Evolutionary conservation across 1,140 invertebrate genomes (phyloP).

Genomic region (Laupala kohalensis): DNA sequence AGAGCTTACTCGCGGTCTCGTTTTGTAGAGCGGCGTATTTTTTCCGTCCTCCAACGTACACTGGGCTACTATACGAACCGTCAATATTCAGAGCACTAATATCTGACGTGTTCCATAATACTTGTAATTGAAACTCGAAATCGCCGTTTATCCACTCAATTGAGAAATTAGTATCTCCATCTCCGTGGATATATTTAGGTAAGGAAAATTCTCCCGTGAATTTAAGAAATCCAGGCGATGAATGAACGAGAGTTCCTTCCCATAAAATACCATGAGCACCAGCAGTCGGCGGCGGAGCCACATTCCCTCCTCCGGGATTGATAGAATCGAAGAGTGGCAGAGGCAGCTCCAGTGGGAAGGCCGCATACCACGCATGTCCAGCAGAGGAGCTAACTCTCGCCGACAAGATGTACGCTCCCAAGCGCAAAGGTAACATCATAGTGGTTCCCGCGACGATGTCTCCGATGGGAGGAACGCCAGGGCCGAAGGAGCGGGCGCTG

Average conservation of each 20-base stretch:
- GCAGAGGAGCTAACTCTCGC: not conserved
- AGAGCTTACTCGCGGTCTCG: not conserved
- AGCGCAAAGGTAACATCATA: not conserved
- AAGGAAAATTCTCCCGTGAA: not conserved
- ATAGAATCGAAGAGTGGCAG: not conserved
- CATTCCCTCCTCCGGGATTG: too few species aligned
- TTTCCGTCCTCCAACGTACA: not conserved
- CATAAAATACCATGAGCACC: not conserved
- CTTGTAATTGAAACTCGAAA: not conserved
- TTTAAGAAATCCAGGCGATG: not conserved
- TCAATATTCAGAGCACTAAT: not conserved
- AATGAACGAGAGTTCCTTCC: not conserved
- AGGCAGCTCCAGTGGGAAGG: not conserved
- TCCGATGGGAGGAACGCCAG: not conserved
- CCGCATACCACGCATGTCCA: not conserved
- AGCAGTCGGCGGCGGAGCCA: not conserved
- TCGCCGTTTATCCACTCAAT: not conserved
- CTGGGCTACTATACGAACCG: not conserved
- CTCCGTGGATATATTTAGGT: not conserved
- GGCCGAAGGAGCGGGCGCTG: not conserved
- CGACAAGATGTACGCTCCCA: not conserved
- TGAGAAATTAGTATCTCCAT: not conserved
- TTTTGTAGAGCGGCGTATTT: not conserved
- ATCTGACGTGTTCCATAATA: not conserved
- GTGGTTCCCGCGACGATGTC: not conserved